These are phyloP conservation scores for Polymixis lichenea DNA, from an alignment of 2,888 invertebrate genomes.

Conservation along the genomic window DNA sequence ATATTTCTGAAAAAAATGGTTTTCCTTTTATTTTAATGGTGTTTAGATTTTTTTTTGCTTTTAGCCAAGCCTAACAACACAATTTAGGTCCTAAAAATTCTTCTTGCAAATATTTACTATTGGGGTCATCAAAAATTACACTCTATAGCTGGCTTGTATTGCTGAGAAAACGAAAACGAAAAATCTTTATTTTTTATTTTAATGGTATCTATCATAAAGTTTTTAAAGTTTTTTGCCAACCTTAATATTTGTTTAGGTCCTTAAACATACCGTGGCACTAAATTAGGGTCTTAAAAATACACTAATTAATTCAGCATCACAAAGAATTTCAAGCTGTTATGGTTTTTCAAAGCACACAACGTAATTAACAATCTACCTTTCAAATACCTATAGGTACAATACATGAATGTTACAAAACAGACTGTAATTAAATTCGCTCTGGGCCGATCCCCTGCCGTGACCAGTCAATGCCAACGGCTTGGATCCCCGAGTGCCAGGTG, in stretches of 20 bases:
- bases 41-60: background rate
- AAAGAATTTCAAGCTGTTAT: background rate
- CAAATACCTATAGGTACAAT: background rate
- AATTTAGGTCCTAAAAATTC: background rate
- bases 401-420: background rate
- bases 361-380: background rate
- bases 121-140: background rate
- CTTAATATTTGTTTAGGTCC: background rate
- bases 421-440: background rate
- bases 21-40: background rate
- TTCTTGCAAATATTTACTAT: background rate
- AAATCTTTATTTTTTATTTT: background rate
- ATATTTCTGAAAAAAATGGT: background rate
- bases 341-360: background rate
- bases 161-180: background rate
- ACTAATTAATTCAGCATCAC: background rate
- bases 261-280: background rate
- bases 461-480: conserved; percentile 33
- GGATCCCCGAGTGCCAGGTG: conserved; percentile 8
- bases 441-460: background rate
- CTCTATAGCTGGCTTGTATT: background rate
- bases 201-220: background rate
- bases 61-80: no score
- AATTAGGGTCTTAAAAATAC: background rate
- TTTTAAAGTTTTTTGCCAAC: background rate